Evolutionary conservation across 2,113 vertebrate species (phyloP), one percentile per base, ranked within the genome.

Genomic region (Pachypanchax playfairii): DNA sequence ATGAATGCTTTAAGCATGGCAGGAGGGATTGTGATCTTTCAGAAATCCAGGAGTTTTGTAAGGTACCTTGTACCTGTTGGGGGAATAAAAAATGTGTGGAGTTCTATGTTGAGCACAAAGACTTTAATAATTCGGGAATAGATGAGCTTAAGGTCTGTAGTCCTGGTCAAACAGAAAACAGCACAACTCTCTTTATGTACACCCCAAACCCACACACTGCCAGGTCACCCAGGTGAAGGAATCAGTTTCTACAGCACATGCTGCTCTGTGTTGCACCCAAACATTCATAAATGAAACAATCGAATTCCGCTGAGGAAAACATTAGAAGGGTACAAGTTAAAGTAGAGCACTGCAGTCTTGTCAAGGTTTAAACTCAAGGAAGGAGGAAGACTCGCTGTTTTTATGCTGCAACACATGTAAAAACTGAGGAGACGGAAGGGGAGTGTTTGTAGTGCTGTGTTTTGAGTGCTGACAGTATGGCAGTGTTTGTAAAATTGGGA

Each of bases 321-420:
- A 22, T 11, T 39, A 55, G 44, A 71, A 41, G 64, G 47, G 36
- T 42, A 18, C 39, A 35, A 55, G 15, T 58, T 64, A 31, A 60
- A 71, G 74, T 53, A 15, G 49, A 77, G 50, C 49, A 22, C 75
- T 57, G 29, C 58, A 62, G 73, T 13, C 51, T 59, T 66, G 65
- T 77, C 68, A 63, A 74, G 36, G 78, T 75, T n/a, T 74, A 69
- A 85, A 79, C 42, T 71, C 60, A 38, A 68, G 59, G 57, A 49
- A 14, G 49, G 18, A 50, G 64, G 28, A 20, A 77, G 70, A 61
- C 59, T 39, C 55, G 9, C 55, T 81, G 62, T 66, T 75, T 38
- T 35, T 51, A 75, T 52, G 65, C 48, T 33, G 44, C 20, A 46
- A 21, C 77, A 72, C 68, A 65, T 47, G 67, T n/a, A 31, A 6